Conservation (phyloP, 2,888 invertebrate genomes). For the Zygothrica quintamaculata region DNA sequence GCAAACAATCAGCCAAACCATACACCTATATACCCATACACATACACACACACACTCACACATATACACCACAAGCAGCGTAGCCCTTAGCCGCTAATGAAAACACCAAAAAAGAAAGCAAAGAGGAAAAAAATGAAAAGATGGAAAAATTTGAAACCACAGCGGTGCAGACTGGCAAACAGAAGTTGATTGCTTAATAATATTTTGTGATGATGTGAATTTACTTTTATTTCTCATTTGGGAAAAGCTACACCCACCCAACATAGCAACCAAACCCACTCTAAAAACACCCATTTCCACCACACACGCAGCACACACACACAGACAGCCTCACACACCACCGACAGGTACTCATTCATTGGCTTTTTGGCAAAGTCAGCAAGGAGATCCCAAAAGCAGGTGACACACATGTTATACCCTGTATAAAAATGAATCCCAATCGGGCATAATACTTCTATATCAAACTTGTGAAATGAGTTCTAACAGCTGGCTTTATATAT, state of each 20-base stretch:
- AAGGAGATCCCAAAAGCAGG: slow-evolving; percentile 53
- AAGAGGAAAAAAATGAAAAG: slow-evolving; percentile 4
- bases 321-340: not conserved
- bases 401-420: slow-evolving; percentile 53
- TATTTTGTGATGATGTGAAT: slow-evolving; percentile 82
- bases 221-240: slow-evolving; percentile 81
- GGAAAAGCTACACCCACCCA: slow-evolving; percentile 37
- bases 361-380: slow-evolving; percentile 65
- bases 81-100: slow-evolving; percentile 50
- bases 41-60: not conserved
- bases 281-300: slow-evolving; percentile 8
- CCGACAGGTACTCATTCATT: slow-evolving; percentile 45
- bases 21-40: not conserved
- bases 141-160: slow-evolving; percentile 46
- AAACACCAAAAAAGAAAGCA: slow-evolving; percentile 17
- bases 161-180: slow-evolving; percentile 58
- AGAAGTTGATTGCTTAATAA: slow-evolving; percentile 80
- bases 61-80: not conserved
- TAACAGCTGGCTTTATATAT: too few species aligned
- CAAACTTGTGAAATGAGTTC: too few species aligned
- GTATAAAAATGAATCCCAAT: not conserved
- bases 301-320: slow-evolving; percentile 3
- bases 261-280: too few species aligned
- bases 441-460: slow-evolving; percentile 9
- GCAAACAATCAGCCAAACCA: slow-evolving; percentile 35